These are phyloP conservation scores for Propithecus deckenii DNA, from an alignment of 2,797 vertebrate genomes.

Conservation along the genomic window DNA sequence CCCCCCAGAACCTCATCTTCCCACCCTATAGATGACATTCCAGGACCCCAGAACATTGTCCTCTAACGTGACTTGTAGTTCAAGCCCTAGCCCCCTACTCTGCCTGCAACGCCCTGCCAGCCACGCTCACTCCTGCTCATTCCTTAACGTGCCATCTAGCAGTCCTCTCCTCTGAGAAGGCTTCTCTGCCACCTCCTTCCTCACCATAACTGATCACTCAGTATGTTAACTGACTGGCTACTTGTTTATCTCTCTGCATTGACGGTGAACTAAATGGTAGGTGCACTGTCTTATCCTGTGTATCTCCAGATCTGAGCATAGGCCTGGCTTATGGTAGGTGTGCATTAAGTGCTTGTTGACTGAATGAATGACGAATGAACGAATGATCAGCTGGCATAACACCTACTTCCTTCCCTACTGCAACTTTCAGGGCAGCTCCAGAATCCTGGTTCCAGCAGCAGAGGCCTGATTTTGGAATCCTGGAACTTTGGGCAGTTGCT, in stretches of 20 bases:
- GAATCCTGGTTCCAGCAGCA: neutral
- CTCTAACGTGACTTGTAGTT: neutral
- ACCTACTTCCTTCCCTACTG: neutral
- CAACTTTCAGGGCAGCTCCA: neutral
- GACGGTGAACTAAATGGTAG: neutral
- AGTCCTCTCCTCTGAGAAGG: neutral
- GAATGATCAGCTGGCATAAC: accelerated
- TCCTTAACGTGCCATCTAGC: too few relatives aligned
- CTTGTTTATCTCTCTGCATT: neutral
- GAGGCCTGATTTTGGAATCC: neutral
- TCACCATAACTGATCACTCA: accelerated
- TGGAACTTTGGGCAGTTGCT: neutral
- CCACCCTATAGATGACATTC: neutral
- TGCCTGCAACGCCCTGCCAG: too few relatives aligned
- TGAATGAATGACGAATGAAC: neutral
- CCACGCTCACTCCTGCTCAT: too few relatives aligned
- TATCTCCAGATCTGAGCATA: neutral
- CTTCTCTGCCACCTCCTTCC: neutral
- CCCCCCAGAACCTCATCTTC: neutral
- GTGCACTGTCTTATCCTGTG: accelerated
- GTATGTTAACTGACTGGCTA: neutral
- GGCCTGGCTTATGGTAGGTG: too few relatives aligned
- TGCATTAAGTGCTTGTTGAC: neutral
- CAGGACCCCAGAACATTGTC: neutral
- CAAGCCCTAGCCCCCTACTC: accelerated